A percentile compares a stretch with the other conserved stretches of the same genome.
phyloP scores from a whole-genome alignment of 2,797 vertebrate genomes.

The Darevskia mixta region DNA sequence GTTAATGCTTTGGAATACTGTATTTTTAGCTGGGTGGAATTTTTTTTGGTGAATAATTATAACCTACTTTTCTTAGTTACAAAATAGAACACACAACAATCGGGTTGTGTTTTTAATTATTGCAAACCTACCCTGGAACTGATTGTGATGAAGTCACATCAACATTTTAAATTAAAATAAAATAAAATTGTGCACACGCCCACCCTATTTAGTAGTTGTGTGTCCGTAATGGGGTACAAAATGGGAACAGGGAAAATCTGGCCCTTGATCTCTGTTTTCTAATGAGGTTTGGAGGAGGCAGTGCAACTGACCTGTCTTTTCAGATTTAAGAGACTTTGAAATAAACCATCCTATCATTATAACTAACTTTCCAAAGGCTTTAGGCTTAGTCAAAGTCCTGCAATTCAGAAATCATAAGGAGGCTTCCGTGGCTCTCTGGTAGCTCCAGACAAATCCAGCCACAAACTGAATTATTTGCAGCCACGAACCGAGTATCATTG shows the following conservation, averaged over 20 bases:
- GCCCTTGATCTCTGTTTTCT: not conserved
- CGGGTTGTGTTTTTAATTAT: not conserved
- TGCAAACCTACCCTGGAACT: not conserved
- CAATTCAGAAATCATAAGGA: not conserved
- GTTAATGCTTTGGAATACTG: not conserved
- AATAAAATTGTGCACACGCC: not conserved
- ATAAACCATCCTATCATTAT: not conserved
- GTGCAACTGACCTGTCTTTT: not conserved
- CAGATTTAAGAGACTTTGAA: not conserved
- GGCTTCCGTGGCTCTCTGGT: not conserved
- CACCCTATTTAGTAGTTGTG: not conserved
- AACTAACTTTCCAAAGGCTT: no score
- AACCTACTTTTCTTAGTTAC: not conserved
- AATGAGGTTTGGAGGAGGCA: not conserved
- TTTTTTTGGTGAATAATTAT: not conserved
- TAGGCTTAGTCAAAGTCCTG: not conserved
- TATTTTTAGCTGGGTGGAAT: not conserved
- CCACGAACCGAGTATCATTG: not conserved
- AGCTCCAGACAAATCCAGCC: not conserved
- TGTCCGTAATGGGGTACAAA: not conserved
- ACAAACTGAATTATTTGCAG: conserved; percentile 6
- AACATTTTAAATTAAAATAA: not conserved
- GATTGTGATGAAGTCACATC: not conserved
- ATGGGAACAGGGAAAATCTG: not conserved
- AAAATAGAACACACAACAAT: not conserved